These are phyloP conservation scores for Oreohelix idahoensis DNA, from an alignment of 1,140 invertebrate species.

Conservation along the genomic window DNA sequence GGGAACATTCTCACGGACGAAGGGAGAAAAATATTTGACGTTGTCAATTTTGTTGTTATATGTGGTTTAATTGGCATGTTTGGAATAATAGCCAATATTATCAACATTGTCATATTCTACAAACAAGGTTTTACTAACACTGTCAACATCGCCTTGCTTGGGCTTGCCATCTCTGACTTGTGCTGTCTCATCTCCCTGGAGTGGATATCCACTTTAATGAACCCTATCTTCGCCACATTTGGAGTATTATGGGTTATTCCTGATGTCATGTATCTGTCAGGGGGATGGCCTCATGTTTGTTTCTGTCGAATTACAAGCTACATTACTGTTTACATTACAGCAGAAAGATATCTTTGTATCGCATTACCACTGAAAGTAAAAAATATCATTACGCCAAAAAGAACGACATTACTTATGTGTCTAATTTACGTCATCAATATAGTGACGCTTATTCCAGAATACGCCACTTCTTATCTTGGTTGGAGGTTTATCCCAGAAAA, in stretches of 20 bases:
- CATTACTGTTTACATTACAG: conserved; percentile 21
- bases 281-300: conserved; percentile 11
- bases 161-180: neutral
- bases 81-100: neutral
- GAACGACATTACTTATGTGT: neutral
- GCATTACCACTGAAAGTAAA: conserved; percentile 12
- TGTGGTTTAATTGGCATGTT: neutral
- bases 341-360: conserved; percentile 17
- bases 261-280: conserved; percentile 2
- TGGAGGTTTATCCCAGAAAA: conserved; percentile 1
- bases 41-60: neutral
- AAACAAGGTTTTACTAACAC: neutral
- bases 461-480: neutral
- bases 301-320: conserved; percentile 11
- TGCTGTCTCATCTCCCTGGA: neutral
- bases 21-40: neutral
- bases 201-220: neutral
- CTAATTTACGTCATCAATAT: neutral
- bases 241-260: neutral
- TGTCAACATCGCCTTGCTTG: neutral
- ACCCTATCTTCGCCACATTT: neutral
- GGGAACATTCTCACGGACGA: neutral
- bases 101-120: neutral
- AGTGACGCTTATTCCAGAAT: neutral
- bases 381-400: neutral